phyloP scores from a whole-genome alignment of 2,888 invertebrate species.

The Andrena camellia region DNA sequence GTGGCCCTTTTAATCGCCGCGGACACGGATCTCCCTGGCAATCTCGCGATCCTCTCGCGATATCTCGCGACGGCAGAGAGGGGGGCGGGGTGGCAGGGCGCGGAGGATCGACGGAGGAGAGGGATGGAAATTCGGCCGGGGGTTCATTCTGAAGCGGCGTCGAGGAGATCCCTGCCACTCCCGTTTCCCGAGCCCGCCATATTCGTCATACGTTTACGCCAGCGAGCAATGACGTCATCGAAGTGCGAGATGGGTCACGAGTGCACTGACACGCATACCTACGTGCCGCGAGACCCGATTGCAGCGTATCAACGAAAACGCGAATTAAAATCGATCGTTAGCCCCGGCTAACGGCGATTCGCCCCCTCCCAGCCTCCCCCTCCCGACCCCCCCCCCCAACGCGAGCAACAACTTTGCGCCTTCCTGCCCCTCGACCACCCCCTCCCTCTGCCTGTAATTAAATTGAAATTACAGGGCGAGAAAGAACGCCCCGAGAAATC shows the following conservation, averaged over 20 bases:
- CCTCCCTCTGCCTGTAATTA: constrained; percentile 33
- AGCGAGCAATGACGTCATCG: constrained; percentile 61
- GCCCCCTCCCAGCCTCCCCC: neutral
- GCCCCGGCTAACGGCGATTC: constrained; percentile 23
- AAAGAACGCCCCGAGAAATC: constrained; percentile 28
- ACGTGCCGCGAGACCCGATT: constrained; percentile 53
- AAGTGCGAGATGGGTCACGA: constrained; percentile 61
- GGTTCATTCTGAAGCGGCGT: constrained; percentile 17
- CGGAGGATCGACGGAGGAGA: no score
- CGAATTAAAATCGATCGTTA: constrained; percentile 50
- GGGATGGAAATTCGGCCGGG: constrained; percentile 19
- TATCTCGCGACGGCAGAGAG: neutral
- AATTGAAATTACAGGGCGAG: constrained; percentile 47
- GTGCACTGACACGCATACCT: constrained; percentile 62
- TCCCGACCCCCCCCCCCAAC: neutral
- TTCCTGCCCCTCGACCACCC: neutral
- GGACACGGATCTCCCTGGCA: constrained; percentile 6
- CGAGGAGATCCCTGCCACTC: constrained; percentile 50
- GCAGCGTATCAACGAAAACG: constrained; percentile 55
- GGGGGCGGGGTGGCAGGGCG: neutral
- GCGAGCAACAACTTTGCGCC: neutral
- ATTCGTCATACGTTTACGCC: constrained; percentile 63
- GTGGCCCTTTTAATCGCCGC: neutral
- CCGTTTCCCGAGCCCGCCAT: constrained; percentile 50
- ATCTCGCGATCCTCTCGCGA: neutral